A percentile compares a stretch with the other conserved stretches of the same genome.
Conservation (phyloP, 2,888 invertebrate genomes). For the Parthenolecanium corni region DNA sequence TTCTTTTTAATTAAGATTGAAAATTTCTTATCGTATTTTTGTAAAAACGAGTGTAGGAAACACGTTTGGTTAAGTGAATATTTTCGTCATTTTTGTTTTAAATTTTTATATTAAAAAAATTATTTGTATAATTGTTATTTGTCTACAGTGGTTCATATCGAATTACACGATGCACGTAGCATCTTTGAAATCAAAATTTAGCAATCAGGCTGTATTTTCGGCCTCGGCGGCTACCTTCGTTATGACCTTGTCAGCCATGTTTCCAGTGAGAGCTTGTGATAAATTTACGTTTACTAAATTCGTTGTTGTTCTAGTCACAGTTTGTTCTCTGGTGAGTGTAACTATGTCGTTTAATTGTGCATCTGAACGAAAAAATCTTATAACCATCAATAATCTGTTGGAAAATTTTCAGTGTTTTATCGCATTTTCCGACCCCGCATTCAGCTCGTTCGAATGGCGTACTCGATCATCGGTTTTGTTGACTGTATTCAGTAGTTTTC, state of each 20-base stretch:
- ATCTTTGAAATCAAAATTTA: conserved; percentile 66
- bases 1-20: too few relatives aligned
- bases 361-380: not conserved
- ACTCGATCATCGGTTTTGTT: conserved; percentile 19
- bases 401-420: conserved; percentile 4
- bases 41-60: too few relatives aligned
- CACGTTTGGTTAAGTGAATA: too few relatives aligned
- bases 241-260: conserved; percentile 70
- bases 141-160: conserved; percentile 75
- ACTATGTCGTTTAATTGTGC: not conserved
- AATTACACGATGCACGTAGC: conserved; percentile 88
- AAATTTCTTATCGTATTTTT: not conserved
- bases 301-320: conserved; percentile 64
- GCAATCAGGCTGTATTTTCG: conserved; percentile 77
- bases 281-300: conserved; percentile 76
- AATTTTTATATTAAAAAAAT: too few relatives aligned
- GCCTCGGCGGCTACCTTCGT: conserved; percentile 84
- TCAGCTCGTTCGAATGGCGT: not conserved
- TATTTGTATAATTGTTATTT: too few relatives aligned
- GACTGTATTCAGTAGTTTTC: conserved; percentile 57
- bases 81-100: not conserved
- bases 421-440: not conserved
- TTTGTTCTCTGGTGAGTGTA: conserved; percentile 61
- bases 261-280: conserved; percentile 70
- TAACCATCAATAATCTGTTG: not conserved